Percentiles rank a stretch among this genome's conserved stretches.
Evolutionary conservation across 2,888 invertebrate genomes (phyloP).

Genomic region (Spatulosminthurus flaviceps): DNA sequence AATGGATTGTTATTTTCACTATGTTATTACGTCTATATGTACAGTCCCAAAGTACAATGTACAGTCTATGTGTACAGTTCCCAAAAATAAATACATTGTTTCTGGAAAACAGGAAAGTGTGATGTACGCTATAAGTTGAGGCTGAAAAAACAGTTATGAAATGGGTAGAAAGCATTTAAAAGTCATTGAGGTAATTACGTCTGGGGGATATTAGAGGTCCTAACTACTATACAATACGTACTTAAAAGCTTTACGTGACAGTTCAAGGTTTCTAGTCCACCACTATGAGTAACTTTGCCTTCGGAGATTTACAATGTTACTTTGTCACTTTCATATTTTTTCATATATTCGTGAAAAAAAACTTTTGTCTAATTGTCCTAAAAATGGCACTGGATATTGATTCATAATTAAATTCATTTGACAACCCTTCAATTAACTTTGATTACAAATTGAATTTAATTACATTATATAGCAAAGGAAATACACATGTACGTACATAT

Average conservation of each 20-base stretch:
- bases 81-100: neutral
- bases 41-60: too few species aligned
- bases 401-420: too few species aligned
- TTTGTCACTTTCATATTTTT: neutral
- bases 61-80: too few species aligned
- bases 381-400: too few species aligned
- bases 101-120: conserved; percentile 6
- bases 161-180: neutral
- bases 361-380: too few species aligned
- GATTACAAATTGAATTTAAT: too few species aligned
- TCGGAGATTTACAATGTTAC: neutral
- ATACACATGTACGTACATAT: too few species aligned
- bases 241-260: conserved; percentile 7
- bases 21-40: too few species aligned
- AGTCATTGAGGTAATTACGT: conserved; percentile 18
- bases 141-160: conserved; percentile 5
- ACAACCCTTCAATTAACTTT: too few species aligned
- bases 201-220: neutral
- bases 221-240: neutral
- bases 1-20: too few species aligned
- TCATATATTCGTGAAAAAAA: neutral
- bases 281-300: neutral
- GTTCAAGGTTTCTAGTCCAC: neutral
- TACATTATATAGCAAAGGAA: too few species aligned
- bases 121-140: neutral